Conservation (phyloP, 1,140 invertebrate species). For the Listronotus oregonensis region DNA sequence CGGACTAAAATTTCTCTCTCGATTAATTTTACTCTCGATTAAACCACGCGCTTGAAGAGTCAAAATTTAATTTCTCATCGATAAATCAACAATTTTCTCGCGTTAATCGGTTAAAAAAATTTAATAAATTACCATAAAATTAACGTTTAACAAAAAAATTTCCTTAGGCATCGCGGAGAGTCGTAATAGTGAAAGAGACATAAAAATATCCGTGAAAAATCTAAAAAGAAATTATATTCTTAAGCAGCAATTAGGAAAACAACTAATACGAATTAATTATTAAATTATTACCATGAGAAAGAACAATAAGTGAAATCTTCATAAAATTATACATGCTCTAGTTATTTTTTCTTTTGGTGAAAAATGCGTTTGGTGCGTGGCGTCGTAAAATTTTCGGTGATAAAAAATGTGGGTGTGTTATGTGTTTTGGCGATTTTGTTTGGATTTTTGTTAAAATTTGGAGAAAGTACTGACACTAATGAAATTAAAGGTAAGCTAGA, state of each 20-base stretch:
- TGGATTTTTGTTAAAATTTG: slow-evolving; percentile 20
- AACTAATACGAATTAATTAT: slow-evolving; percentile 3
- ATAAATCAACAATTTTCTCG: slow-evolving; percentile 9
- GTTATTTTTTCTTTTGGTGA: slow-evolving; percentile 4
- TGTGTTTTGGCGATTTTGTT: slow-evolving; percentile 14
- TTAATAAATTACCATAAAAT: background rate
- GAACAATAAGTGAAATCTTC: slow-evolving; percentile 27
- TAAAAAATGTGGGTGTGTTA: slow-evolving; percentile 10
- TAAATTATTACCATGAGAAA: slow-evolving; percentile 10
- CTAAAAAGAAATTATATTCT: too few species aligned
- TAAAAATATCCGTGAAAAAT: too few species aligned
- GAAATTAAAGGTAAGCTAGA: slow-evolving; percentile 27
- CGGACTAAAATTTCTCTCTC: slow-evolving; percentile 32
- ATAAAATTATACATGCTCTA: slow-evolving; percentile 24
- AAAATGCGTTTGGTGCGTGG: slow-evolving; percentile 20
- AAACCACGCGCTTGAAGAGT: slow-evolving; percentile 9
- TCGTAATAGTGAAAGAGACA: slow-evolving; percentile 1
- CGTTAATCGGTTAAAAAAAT: background rate
- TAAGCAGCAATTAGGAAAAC: too few species aligned
- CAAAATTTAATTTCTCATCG: slow-evolving; percentile 15
- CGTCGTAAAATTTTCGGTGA: slow-evolving; percentile 5
- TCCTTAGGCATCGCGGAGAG: background rate
- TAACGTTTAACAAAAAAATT: background rate
- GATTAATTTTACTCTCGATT: slow-evolving; percentile 35
- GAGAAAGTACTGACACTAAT: slow-evolving; percentile 6